A percentile compares a stretch with the other conserved stretches of the same genome.
These are phyloP conservation scores for Drosophila sordidapex DNA, from an alignment of 2,888 invertebrate species.

Conservation along the genomic window DNA sequence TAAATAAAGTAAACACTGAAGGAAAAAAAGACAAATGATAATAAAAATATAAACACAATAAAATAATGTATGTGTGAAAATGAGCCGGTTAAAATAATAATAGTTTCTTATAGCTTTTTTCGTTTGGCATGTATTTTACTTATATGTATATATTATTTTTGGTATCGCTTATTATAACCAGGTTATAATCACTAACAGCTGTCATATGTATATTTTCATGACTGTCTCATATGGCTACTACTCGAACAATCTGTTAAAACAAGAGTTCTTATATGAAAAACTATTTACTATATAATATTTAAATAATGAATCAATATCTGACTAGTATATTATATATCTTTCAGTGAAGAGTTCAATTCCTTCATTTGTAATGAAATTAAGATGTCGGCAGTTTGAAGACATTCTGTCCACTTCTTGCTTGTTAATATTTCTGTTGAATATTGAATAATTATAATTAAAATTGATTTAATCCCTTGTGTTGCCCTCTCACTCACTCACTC, in stretches of 20 bases:
- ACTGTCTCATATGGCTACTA: accelerated
- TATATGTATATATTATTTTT: neutral
- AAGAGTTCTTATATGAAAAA: neutral
- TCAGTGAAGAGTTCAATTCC: neutral
- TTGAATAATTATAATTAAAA: slow-evolving; percentile 16
- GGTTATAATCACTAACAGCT: neutral
- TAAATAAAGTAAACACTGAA: too few relatives aligned
- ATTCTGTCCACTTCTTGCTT: neutral
- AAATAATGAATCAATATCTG: neutral
- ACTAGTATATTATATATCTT: neutral
- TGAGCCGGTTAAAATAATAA: too few relatives aligned
- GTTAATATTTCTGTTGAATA: neutral
- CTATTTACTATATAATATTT: neutral
- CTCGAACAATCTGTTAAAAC: neutral
- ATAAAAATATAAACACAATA: too few relatives aligned
- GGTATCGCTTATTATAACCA: too few relatives aligned
- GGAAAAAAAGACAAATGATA: too few relatives aligned
- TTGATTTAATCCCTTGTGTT: neutral
- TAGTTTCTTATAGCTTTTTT: neutral
- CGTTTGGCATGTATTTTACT: accelerated
- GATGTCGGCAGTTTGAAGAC: neutral
- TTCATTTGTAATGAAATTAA: neutral
- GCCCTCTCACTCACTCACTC: neutral
- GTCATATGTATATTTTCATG: neutral
- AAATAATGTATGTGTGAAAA: too few relatives aligned